Percentiles rank a stretch among this genome's conserved stretches.
Conservation (phyloP, 2,797 vertebrate species). For the Acanthornis magna region DNA sequence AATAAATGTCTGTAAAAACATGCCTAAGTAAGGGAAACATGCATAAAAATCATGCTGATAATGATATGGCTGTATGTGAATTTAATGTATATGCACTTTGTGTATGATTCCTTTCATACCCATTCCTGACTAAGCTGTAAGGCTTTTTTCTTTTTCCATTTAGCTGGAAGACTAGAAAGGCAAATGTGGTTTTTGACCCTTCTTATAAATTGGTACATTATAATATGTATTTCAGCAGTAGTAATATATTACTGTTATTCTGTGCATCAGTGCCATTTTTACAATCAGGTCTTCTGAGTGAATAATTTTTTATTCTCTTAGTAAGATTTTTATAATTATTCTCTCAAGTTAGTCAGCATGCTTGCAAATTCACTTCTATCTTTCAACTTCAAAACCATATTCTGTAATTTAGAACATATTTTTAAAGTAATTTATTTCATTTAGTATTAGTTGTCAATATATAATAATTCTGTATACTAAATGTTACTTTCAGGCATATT, state of each 20-base stretch:
- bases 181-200: background rate
- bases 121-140: background rate
- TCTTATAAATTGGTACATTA: background rate
- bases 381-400: background rate
- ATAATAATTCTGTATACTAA: background rate
- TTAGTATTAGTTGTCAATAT: background rate
- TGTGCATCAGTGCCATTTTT: background rate
- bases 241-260: background rate
- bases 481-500: background rate
- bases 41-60: background rate
- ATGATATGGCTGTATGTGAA: background rate
- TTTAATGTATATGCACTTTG: background rate
- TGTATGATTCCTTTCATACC: background rate
- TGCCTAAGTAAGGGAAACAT: background rate
- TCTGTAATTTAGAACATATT: background rate
- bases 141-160: background rate
- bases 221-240: background rate
- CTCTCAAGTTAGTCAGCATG: background rate
- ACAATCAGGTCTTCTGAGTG: background rate
- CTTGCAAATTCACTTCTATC: background rate
- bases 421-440: background rate
- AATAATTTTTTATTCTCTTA: background rate
- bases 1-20: background rate
- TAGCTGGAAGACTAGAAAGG: background rate
- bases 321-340: background rate